phyloP scores from a whole-genome alignment of 2,113 vertebrate species.

The Montifringilla adamsi region DNA sequence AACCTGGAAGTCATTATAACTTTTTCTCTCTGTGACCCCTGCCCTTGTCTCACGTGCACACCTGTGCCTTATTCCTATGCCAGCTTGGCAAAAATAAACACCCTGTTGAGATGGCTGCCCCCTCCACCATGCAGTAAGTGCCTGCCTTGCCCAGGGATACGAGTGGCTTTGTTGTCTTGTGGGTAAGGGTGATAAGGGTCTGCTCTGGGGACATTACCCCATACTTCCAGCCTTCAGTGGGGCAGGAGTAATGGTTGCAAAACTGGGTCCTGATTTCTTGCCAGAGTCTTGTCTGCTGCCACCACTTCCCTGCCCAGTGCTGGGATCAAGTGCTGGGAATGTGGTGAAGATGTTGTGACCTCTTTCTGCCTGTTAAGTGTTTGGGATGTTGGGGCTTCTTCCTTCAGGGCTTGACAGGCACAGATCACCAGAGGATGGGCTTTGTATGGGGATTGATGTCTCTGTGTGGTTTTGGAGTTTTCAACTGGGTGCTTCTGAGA shows the following conservation, averaged over 20 bases:
- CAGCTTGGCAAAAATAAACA: conserved; percentile 10
- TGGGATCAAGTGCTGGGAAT: background rate
- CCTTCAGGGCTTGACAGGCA: background rate
- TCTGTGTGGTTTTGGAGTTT: background rate
- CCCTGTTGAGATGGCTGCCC: background rate
- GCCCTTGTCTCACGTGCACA: background rate
- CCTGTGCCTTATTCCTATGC: background rate
- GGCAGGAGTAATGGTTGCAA: conserved; percentile 35
- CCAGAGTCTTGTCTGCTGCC: background rate
- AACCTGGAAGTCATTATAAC: background rate
- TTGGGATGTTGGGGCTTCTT: background rate
- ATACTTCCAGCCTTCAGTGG: conserved; percentile 1
- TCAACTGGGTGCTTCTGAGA: background rate
- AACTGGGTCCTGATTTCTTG: background rate
- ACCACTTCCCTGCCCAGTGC: background rate
- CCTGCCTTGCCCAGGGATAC: background rate
- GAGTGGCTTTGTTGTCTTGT: background rate
- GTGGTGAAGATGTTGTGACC: background rate
- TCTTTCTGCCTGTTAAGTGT: background rate
- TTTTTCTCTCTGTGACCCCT: conserved; percentile 3
- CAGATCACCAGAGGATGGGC: background rate
- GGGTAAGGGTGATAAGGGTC: conserved; percentile 4
- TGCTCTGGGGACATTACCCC: background rate
- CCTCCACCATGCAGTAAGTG: background rate
- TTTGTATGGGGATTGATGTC: background rate